Conservation (phyloP, 2,888 invertebrate species). For the Drosophila yooni region DNA sequence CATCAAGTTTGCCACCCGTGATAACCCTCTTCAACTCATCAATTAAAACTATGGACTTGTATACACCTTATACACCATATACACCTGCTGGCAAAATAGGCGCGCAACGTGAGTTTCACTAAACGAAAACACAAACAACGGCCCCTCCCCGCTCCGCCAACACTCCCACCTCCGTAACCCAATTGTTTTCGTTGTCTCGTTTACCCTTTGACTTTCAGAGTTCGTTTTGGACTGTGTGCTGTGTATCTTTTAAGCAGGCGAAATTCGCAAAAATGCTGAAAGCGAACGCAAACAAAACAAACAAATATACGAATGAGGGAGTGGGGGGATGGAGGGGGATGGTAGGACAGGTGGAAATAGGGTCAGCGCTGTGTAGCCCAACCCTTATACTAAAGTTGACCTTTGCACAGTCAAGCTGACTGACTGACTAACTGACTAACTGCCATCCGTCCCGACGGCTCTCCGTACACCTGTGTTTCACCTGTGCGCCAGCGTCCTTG, state of each 20-base stretch:
- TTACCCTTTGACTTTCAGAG: conserved; percentile 76
- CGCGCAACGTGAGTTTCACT: conserved; percentile 42
- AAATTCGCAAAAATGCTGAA: conserved; percentile 69
- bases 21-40: conserved; percentile 74
- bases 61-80: not conserved
- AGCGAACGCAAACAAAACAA: conserved; percentile 72
- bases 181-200: conserved; percentile 68
- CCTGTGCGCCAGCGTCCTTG: conserved; percentile 66
- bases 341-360: conserved; percentile 5
- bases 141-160: not conserved
- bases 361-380: conserved; percentile 41
- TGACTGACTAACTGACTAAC: conserved; percentile 38
- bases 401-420: conserved; percentile 55
- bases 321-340: not conserved
- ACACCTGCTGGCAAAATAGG: conserved; percentile 47
- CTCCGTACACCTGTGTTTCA: conserved; percentile 25
- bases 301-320: conserved; percentile 34
- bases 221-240: conserved; percentile 45
- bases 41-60: conserved; percentile 64
- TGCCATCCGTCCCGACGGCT: conserved; percentile 3
- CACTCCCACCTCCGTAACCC: conserved; percentile 23
- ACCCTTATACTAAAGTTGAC: conserved; percentile 60
- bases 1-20: conserved; percentile 4
- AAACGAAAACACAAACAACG: conserved; percentile 53
- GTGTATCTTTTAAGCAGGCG: conserved; percentile 62